These are phyloP conservation scores for Drosophila ananassae DNA, from an alignment of 1,140 invertebrate genomes.

Conservation along the genomic window DNA sequence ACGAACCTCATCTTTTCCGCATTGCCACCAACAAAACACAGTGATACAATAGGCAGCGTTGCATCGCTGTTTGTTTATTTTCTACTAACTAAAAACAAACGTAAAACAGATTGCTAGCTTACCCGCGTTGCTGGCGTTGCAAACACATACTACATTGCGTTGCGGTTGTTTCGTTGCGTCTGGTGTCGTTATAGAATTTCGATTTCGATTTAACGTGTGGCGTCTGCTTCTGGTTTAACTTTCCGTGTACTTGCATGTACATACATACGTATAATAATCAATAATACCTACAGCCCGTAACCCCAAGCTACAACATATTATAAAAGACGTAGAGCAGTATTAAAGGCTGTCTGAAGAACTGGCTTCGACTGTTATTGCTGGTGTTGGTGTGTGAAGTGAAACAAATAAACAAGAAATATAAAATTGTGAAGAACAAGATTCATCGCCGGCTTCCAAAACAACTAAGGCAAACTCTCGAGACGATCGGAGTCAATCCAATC, in stretches of 20 bases:
- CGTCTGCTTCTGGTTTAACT: slow-evolving; percentile 15
- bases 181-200: slow-evolving; percentile 28
- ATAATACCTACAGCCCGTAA: slow-evolving; percentile 51
- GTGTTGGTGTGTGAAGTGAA: slow-evolving; percentile 51
- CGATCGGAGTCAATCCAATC: slow-evolving; percentile 31
- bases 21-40: slow-evolving; percentile 77
- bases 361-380: slow-evolving; percentile 61
- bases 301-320: slow-evolving; percentile 37
- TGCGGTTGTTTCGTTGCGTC: slow-evolving; percentile 49
- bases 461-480: not conserved
- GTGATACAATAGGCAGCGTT: slow-evolving; percentile 73
- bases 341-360: slow-evolving; percentile 21
- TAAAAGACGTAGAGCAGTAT: slow-evolving; percentile 60
- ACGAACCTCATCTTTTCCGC: slow-evolving; percentile 79
- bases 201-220: slow-evolving; percentile 46
- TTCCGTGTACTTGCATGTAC: slow-evolving; percentile 22
- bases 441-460: not conserved
- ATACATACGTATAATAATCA: slow-evolving; percentile 65
- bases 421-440: slow-evolving; percentile 2
- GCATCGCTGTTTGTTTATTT: slow-evolving; percentile 80
- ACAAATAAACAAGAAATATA: slow-evolving; percentile 27
- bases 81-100: slow-evolving; percentile 82
- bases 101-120: slow-evolving; percentile 52
- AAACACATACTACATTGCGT: slow-evolving; percentile 17
- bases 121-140: slow-evolving; percentile 49